phyloP scores from a whole-genome alignment of 92 coral and sea anemone genomes.

The Porites divaricata region DNA sequence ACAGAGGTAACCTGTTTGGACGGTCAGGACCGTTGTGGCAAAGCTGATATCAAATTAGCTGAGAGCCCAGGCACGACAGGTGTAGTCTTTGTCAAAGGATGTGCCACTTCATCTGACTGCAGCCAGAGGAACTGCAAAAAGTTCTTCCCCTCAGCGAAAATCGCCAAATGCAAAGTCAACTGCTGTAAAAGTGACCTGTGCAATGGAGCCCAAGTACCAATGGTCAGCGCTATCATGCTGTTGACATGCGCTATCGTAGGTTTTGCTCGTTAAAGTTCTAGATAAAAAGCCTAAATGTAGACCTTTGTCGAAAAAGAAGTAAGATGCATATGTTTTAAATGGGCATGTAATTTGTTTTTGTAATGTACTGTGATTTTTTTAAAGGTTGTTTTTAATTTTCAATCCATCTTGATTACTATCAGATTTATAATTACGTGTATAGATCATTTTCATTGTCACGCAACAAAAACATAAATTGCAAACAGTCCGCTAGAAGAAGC shows the following conservation, averaged over 20 bases:
- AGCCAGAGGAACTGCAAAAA: conserved; percentile 10
- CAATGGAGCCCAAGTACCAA: conserved; percentile 47
- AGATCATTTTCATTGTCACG: too few species aligned
- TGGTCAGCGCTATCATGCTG: conserved; percentile 47
- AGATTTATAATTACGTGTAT: too few species aligned
- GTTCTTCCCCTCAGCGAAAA: background rate
- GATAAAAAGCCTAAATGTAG: too few species aligned
- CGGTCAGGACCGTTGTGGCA: conserved; percentile 20
- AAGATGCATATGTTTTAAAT: too few species aligned
- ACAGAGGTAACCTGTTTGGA: background rate
- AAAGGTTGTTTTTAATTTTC: too few species aligned
- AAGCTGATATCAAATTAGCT: background rate
- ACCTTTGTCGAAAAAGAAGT: too few species aligned
- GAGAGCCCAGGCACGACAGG: background rate
- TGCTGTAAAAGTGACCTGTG: conserved; percentile 54
- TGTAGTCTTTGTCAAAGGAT: too few species aligned
- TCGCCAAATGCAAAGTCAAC: conserved; percentile 33
- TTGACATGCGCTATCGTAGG: conserved; percentile 51
- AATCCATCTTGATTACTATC: too few species aligned
- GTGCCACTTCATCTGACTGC: background rate
- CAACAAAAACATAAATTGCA: too few species aligned
- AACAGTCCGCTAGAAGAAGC: too few species aligned
- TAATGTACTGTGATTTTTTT: too few species aligned
- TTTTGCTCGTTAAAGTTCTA: background rate
- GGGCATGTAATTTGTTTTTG: too few species aligned